Base-by-base conservation (phyloP, 2,797 vertebrate genomes). In the Gorsachius magnificus region DNA sequence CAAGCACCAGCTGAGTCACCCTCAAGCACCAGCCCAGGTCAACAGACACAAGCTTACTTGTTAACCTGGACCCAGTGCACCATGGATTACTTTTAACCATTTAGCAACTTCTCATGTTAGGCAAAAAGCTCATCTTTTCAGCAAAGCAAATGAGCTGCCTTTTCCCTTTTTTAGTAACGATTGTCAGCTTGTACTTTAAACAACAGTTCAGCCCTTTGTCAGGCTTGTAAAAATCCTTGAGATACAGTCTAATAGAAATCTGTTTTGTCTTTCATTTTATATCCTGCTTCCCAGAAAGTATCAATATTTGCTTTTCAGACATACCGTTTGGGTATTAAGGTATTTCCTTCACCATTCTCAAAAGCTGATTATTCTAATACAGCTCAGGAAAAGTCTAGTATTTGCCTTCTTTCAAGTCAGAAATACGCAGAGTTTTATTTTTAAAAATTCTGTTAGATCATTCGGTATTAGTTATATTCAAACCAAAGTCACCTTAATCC, bases 401-500 rank as follows among this genome's bases (percentile, higher is more conserved):
- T 95, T 92, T 96, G 53, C 38, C 72, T 93, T 80, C 75, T 91
- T 90, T 93, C 87, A 86, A 93, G 82, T 66, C 45, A 89, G 83
- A 90, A 95, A 95, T 89, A 61, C 45, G 64, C 8, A 71, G 50
- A 87, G n/a, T 87, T 90, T 95, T 61, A 85, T 91, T 83, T 87
- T 17, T 0, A 9, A 81, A 95, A 94, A 88, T 70, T 94, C 72
- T 70, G 38, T 92, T 87, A 76, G 33, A 96, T 93, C 84, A 96
- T 95, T 96, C 65, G 16, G 82, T 88, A 95, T 92, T 94, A 97
- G 93, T 90, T 82, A 91, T 56, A 66, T 74, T 95, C 79, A 93
- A 94, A 93, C 74, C 83, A 97, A 98, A 98, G 97, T 98, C 97
- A 98, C 97, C 97, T 98, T 98, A 97, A 97, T 97, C 97, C 96